Base-by-base conservation (phyloP, 2,113 vertebrate species). In the Lota lota region DNA sequence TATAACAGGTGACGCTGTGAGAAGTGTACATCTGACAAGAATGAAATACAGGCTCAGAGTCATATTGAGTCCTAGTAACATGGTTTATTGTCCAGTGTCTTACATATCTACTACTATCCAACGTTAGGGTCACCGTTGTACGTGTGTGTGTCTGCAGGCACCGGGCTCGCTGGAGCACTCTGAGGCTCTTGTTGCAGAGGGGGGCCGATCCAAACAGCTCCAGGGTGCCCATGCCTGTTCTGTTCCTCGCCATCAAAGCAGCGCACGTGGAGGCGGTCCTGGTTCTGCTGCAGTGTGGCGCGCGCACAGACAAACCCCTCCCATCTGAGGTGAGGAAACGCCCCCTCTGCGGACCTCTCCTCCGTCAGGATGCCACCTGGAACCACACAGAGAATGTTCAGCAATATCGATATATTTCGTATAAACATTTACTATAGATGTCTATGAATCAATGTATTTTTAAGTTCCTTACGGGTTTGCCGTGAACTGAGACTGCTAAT, bases 191-290 rank as follows among this genome's bases (percentile, higher is more conserved):
- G 61, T 70, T 98, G 79, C 75, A 33, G 0, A 79, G 92, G 2
- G 95, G 95, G 4, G 94, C 95, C 0, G 92, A 96, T 82, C 94
- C 95, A 24, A 95, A 94, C 3, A 61, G 79, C 10, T 91, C 89
- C 83, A 51, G 22, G 4, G 76, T 91, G n/a, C 92, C 94, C 15
- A 85, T 93, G 91, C 91, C 91, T 0, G 85, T 84, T 57, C 84
- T 98, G 6, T 94, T 95, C 80, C 75, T 95, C 2, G 89, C 95
- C 1, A 83, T 96, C 53, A 93, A 94, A 90, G 90, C 94, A 0
- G 89, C 86, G 1, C 92, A 97, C 11, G 47, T 79, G 4, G 79
- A 88, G 0, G 90, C 76, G 0, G 93, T 97, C 64, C 79, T 61
- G 76, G 76, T 83, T 16, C 86, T 96, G 19, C 85, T 97, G 81